These are phyloP conservation scores for Harpalus rufipes DNA, from an alignment of 2,888 invertebrate species.

Conservation along the genomic window DNA sequence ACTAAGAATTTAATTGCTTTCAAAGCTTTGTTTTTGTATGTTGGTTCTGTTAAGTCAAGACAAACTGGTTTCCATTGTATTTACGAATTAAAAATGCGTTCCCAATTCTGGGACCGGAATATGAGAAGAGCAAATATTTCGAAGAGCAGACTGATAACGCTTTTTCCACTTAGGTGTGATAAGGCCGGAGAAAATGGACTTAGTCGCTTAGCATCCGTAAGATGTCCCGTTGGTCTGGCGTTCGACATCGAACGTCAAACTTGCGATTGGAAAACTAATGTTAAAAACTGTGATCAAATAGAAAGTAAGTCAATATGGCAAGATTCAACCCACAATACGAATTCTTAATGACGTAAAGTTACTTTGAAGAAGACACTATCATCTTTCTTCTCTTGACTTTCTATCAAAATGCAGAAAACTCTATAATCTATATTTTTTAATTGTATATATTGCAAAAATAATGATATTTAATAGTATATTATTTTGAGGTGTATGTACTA, in stretches of 20 bases:
- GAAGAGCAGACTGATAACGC: conserved; percentile 29
- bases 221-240: conserved; percentile 93
- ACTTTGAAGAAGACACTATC: neutral
- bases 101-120: too few relatives aligned
- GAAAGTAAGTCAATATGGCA: conserved; percentile 90
- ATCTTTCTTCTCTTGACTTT: neutral
- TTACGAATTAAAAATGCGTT: too few relatives aligned
- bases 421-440: too few relatives aligned
- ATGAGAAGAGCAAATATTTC: too few relatives aligned
- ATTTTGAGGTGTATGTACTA: too few relatives aligned
- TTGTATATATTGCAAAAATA: too few relatives aligned
- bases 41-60: too few relatives aligned
- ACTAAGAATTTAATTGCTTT: too few relatives aligned
- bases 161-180: conserved; percentile 87
- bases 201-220: conserved; percentile 92
- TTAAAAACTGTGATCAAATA: conserved; percentile 95
- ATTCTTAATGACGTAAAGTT: neutral
- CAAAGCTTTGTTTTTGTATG: too few relatives aligned
- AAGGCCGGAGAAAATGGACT: conserved; percentile 92
- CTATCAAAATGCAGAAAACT: too few relatives aligned
- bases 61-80: too few relatives aligned
- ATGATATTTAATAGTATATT: too few relatives aligned
- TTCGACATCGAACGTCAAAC: conserved; percentile 97
- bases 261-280: conserved; percentile 97
- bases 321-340: conserved; percentile 71